Conservation (phyloP, 2,797 vertebrate species). For the Girardinus metallicus region DNA sequence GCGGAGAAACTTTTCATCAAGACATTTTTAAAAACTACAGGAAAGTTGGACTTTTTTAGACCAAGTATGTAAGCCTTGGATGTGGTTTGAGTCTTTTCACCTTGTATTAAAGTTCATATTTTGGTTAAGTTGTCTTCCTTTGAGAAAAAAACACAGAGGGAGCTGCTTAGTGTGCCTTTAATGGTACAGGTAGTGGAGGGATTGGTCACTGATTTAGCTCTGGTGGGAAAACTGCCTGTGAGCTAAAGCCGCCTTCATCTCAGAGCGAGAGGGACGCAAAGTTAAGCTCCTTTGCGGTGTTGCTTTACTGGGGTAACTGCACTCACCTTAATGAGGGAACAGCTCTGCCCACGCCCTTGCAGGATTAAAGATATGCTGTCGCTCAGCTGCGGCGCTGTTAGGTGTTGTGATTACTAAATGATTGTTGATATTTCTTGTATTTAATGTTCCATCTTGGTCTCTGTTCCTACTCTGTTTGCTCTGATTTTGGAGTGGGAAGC, state of each 20-base stretch:
- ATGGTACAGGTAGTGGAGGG: conserved; percentile 28
- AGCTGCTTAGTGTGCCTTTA: conserved; percentile 33
- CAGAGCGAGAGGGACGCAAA: conserved; percentile 15
- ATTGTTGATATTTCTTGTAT: neutral
- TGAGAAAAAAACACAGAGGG: neutral
- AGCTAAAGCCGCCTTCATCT: conserved; percentile 52
- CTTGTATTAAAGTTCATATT: neutral
- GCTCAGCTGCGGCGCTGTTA: conserved; percentile 5
- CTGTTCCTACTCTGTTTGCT: neutral
- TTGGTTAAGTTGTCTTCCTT: neutral
- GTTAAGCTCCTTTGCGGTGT: conserved; percentile 64
- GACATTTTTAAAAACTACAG: neutral
- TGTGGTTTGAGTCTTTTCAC: neutral
- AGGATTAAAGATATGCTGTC: conserved; percentile 17
- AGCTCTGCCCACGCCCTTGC: conserved; percentile 27
- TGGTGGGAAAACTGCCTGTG: conserved; percentile 39
- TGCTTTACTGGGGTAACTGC: conserved; percentile 44
- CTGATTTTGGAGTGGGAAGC: conserved; percentile 67
- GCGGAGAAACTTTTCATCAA: neutral
- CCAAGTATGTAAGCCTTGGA: neutral
- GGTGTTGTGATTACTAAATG: neutral
- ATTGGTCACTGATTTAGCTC: conserved; percentile 56
- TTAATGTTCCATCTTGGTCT: neutral
- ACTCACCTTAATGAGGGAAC: conserved; percentile 50
- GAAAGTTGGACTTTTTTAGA: neutral